phyloP scores from a whole-genome alignment of 2,797 vertebrate species.

The Pangasius larnaudii region DNA sequence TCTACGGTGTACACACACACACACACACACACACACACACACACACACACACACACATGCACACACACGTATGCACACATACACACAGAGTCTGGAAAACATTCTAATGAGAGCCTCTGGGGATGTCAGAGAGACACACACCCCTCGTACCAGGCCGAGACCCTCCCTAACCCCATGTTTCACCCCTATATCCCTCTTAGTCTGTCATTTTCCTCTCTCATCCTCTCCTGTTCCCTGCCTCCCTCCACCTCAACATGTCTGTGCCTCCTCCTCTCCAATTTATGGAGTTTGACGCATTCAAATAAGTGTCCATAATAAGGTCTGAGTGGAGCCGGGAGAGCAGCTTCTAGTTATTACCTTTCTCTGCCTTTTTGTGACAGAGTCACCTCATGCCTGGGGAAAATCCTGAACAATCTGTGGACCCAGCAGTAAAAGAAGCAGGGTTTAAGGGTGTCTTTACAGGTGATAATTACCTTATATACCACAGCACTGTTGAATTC shows the following conservation, averaged over 20 bases:
- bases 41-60: constrained; percentile 18
- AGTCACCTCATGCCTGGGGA: constrained; percentile 39
- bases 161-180: constrained; percentile 24
- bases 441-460: not conserved
- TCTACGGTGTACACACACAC: constrained; percentile 41
- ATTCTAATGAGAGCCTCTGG: constrained; percentile 60
- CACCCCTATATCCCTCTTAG: constrained; percentile 24
- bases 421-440: constrained; percentile 14
- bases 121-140: constrained; percentile 56
- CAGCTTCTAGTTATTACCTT: constrained; percentile 57
- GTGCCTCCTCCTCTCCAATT: constrained; percentile 47
- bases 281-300: constrained; percentile 58
- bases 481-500: not conserved
- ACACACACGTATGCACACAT: constrained; percentile 34
- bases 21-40: constrained; percentile 24
- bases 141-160: constrained; percentile 2
- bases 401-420: constrained; percentile 34
- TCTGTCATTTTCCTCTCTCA: constrained; percentile 16
- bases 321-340: constrained; percentile 41
- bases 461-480: not conserved
- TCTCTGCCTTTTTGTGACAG: constrained; percentile 47
- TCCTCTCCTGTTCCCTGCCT: constrained; percentile 13
- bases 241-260: constrained; percentile 17
- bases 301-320: constrained; percentile 59
- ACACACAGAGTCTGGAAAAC: constrained; percentile 50